A percentile compares a stretch with the other conserved stretches of the same genome.
Evolutionary conservation across 2,113 vertebrate genomes (phyloP).

Genomic region (Spizaetus ornatus): DNA sequence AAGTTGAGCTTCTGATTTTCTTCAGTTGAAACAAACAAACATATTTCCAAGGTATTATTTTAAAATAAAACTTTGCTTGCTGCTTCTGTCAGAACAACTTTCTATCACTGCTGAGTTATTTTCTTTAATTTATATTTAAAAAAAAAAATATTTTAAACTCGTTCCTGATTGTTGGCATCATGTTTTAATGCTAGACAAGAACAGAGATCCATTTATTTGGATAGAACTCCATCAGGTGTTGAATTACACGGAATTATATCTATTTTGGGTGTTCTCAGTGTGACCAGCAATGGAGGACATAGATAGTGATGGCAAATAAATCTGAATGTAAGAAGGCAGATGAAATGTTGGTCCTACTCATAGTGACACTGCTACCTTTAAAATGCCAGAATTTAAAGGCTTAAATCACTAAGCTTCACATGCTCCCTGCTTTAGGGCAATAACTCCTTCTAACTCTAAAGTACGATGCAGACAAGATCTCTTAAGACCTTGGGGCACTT

Average conservation of each 20-base stretch:
- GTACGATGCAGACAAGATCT: not conserved
- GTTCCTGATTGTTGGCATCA: not conserved
- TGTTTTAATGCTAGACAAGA: not conserved
- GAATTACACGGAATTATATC: not conserved
- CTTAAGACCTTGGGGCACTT: conserved; percentile 11
- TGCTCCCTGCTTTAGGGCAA: not conserved
- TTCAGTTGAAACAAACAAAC: not conserved
- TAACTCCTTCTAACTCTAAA: not conserved
- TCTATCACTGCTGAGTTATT: not conserved
- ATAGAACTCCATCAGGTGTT: not conserved
- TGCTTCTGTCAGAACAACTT: not conserved
- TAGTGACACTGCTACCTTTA: not conserved
- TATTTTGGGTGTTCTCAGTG: not conserved
- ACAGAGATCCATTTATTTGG: not conserved
- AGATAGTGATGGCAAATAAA: not conserved
- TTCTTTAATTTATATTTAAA: not conserved
- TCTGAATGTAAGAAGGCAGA: not conserved
- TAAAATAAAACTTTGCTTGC: not conserved
- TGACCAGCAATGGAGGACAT: not conserved
- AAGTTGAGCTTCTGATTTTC: not conserved
- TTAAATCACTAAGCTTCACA: not conserved
- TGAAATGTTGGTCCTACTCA: not conserved
- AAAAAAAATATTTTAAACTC: not conserved
- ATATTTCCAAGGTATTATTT: not conserved
- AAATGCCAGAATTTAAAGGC: not conserved